Percentiles rank a stretch among this genome's conserved stretches.
Evolutionary conservation across 2,888 invertebrate species (phyloP).

Genomic region (Mesorhabditis sp.): DNA sequence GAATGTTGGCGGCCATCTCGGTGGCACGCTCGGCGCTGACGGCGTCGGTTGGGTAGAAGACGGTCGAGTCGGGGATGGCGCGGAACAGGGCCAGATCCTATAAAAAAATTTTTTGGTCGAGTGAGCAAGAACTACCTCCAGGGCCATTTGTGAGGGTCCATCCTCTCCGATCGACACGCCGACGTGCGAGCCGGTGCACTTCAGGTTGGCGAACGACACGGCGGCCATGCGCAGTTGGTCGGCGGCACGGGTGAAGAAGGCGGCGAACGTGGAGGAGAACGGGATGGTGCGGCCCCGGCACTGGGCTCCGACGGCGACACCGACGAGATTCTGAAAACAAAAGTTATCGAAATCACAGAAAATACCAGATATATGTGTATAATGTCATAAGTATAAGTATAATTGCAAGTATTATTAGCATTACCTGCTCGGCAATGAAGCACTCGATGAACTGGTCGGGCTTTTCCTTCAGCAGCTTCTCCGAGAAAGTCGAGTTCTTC

Average conservation of each 20-base stretch:
- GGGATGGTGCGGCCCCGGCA: constrained; percentile 87
- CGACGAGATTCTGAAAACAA: constrained; percentile 59
- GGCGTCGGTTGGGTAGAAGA: constrained; percentile 79
- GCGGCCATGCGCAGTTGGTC: constrained; percentile 99
- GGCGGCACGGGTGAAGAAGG: constrained; percentile 91
- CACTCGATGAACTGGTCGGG: constrained; percentile 85
- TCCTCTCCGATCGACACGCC: constrained; percentile 82
- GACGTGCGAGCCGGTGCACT: constrained; percentile 86
- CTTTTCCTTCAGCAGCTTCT: constrained; percentile 75
- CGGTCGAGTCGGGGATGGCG: constrained; percentile 73
- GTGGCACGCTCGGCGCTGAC: constrained; percentile 85
- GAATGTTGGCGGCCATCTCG: constrained; percentile 76
- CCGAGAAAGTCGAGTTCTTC: constrained; percentile 96
- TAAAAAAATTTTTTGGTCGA: constrained; percentile 3
- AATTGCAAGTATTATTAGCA: constrained; percentile 72
- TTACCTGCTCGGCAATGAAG: constrained; percentile 89
- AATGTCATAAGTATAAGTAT: neutral
- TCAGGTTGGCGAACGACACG: constrained; percentile 93
- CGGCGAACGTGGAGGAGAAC: constrained; percentile 94
- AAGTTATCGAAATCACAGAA: too few species aligned
- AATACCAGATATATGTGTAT: too few species aligned
- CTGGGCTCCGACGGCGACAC: constrained; percentile 88
- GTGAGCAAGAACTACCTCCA: constrained; percentile 73
- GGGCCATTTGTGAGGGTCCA: constrained; percentile 91
- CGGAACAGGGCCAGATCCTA: constrained; percentile 88